Evolutionary conservation across 2,113 vertebrate genomes (phyloP), one percentile per base, ranked within the genome.

Genomic region (Odobenus rosmarus): DNA sequence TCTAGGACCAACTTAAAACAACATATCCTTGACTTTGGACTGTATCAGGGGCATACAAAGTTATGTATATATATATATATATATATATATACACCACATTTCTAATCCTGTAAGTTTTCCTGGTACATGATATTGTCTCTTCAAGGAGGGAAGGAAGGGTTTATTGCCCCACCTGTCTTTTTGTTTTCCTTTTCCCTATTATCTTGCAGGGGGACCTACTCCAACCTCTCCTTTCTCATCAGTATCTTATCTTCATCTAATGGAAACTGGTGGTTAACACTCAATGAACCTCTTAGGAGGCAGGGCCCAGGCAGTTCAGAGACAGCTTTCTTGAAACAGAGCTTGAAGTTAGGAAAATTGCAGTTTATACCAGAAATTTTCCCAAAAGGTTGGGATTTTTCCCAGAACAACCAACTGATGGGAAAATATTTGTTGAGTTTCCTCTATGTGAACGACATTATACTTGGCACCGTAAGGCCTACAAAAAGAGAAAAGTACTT

Each of bases 171-270:
- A 79, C 51, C 39, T 26, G 1, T 80, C 7, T 96, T 96, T 82
- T 80, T 79, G 21, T 49, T 93, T 95, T 90, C 39, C 26, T n/a
- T 12, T 77, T 88, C 23, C 74, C 26, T 74, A 89, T 96, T 33
- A 15, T 53, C 67, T 93, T 90, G 5, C 80, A 79, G 39, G 46
- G 59, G 92, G 80, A 67, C 24, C 19, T 79, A 59, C 9, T 55
- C 23, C 31, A 93, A 89, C 13, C 13, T 5, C 6, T 76, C 18
- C 33, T 64, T 89, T 92, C 39, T 72, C 16, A 82, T 91, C 11
- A 14, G 12, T 88, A 94, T 81, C 74, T 95, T 97, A 82, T 85
- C 61, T 96, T 81, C 71, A 77, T 86, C 33, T 93, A 82, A 39
- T 51, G 46, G 31, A 39, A 97, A 77, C 36, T 93, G 28, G 26